These are phyloP conservation scores for Lagopus muta DNA, from an alignment of 2,113 vertebrate genomes.

Conservation along the genomic window DNA sequence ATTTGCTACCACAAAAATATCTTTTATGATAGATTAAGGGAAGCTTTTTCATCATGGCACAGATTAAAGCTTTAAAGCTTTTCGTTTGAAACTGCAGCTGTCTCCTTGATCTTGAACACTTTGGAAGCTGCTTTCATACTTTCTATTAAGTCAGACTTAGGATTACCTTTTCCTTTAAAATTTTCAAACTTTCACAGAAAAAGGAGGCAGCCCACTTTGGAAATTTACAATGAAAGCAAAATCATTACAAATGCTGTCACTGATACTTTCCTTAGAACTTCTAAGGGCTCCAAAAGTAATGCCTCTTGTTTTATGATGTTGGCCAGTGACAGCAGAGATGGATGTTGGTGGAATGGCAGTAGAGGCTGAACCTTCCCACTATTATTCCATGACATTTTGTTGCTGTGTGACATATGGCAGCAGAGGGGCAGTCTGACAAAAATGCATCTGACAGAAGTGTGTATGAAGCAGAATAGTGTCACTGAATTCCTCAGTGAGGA, in stretches of 20 bases:
- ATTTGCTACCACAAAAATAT: conserved; percentile 20
- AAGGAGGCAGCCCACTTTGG: background rate
- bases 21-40: conserved; percentile 58
- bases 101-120: conserved; percentile 44
- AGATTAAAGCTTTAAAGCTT: conserved; percentile 14
- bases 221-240: background rate
- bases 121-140: conserved; percentile 40
- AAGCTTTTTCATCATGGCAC: background rate
- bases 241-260: conserved; percentile 18
- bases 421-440: no score
- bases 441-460: no score
- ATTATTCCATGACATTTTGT: no score
- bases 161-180: conserved; percentile 57
- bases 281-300: background rate
- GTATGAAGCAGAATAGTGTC: no score
- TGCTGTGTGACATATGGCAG: no score
- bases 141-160: conserved; percentile 57
- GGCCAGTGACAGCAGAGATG: no score
- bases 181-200: conserved; percentile 5
- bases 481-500: no score
- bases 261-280: background rate
- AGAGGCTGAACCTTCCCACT: no score
- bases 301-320: no score
- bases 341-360: no score
- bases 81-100: conserved; percentile 40